Evolutionary conservation across 1,140 invertebrate genomes (phyloP).

Genomic region (Halesus radiatus): DNA sequence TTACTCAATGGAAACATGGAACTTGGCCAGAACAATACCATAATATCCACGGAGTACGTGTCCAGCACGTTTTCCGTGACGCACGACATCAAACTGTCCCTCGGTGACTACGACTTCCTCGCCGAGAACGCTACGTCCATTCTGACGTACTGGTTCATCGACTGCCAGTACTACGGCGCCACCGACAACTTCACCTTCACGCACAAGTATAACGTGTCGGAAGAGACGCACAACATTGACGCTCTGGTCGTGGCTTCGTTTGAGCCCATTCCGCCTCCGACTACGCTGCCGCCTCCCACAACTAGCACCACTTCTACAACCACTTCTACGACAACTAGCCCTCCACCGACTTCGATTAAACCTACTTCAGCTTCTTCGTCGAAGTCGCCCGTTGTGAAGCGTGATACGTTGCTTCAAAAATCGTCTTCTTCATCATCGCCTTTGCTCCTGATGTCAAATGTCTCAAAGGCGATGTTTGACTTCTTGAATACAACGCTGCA

Average conservation of each 20-base stretch:
- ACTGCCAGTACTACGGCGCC: constrained; percentile 79
- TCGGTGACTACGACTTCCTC: constrained; percentile 74
- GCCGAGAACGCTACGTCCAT: constrained; percentile 74
- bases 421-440: constrained; percentile 53
- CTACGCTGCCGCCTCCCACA: constrained; percentile 69
- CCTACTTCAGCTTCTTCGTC: constrained; percentile 48
- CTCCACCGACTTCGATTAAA: constrained; percentile 40
- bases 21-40: constrained; percentile 72
- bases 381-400: constrained; percentile 45
- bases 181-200: constrained; percentile 73
- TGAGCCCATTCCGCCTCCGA: constrained; percentile 73
- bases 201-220: constrained; percentile 75
- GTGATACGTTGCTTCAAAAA: constrained; percentile 45
- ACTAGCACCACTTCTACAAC: constrained; percentile 66
- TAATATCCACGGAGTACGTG: constrained; percentile 70
- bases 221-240: constrained; percentile 76
- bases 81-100: constrained; percentile 72
- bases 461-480: not conserved
- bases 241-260: constrained; percentile 79
- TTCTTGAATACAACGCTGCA: constrained; percentile 12
- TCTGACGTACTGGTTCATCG: constrained; percentile 82
- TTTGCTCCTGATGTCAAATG: not conserved
- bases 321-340: constrained; percentile 55
- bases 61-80: constrained; percentile 72
- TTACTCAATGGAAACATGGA: constrained; percentile 76